Percentiles rank a stretch among this genome's conserved stretches.
These are phyloP conservation scores for Odocoileus virginianus DNA, from an alignment of 2,113 vertebrate species.

Conservation along the genomic window DNA sequence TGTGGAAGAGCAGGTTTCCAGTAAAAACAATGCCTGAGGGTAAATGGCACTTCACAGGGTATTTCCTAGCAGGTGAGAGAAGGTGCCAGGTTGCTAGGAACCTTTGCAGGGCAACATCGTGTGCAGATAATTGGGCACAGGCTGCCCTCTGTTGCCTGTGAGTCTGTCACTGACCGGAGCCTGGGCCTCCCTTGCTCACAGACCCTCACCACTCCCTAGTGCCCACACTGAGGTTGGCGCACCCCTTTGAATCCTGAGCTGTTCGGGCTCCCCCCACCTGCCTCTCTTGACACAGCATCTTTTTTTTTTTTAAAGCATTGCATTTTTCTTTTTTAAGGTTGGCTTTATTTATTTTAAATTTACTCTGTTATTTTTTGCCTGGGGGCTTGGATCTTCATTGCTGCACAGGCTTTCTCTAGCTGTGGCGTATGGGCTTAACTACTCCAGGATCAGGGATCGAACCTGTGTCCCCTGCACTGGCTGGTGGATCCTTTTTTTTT, in stretches of 20 bases:
- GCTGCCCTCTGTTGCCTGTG: neutral
- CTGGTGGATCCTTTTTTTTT: neutral
- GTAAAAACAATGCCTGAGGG: neutral
- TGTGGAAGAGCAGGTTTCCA: neutral
- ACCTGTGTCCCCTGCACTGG: neutral
- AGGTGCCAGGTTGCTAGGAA: neutral
- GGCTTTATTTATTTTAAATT: neutral
- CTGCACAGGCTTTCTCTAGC: neutral
- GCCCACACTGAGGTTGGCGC: neutral
- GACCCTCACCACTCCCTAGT: neutral
- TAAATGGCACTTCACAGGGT: rapidly evolving
- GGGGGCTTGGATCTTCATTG: neutral
- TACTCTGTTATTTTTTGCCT: neutral
- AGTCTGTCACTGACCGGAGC: neutral
- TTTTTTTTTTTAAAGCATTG: neutral
- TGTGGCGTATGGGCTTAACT: neutral
- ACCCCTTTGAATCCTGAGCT: neutral
- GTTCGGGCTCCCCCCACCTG: neutral
- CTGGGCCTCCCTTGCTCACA: neutral
- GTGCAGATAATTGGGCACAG: neutral
- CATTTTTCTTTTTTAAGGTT: neutral
- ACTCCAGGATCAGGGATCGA: neutral
- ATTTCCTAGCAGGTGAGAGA: neutral
- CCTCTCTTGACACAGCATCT: neutral
- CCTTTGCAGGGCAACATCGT: rapidly evolving